Evolutionary conservation across 2,888 invertebrate species (phyloP), one percentile per base, ranked within the genome.

Genomic region (Thereva unica): DNA sequence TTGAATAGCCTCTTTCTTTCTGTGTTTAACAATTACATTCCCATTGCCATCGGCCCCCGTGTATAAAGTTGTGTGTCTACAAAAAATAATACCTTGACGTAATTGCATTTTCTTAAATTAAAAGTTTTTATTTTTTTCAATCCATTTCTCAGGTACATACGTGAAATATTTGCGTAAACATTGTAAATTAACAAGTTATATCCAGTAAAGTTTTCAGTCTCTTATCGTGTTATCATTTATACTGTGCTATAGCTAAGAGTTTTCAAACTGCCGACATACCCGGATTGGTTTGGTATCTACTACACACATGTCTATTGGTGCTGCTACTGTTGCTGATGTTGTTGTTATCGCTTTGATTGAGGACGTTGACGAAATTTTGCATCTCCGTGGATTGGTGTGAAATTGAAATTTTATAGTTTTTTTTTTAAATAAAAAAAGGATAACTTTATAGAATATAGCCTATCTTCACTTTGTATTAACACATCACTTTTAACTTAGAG

Each of bases 281-380:
- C 49, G 56, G 40, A 63, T 66, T 68, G 64, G 45, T 66, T 57
- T 70, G 71, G 66, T 68, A 70, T 63, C 68, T 67, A 59, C 68
- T 67, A 59, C 67, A 70, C 38, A 56, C 37, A 10, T 67, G 67
- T 59, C 68, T 68, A 37, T 68, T 67, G 41, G 66, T 64, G 47
- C 70, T 69, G 66, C 67, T 69, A 66, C 61, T 68, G 64, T 63
- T 67, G 10, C 67, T 53, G 37, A 65, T 50, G 64, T 70, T 70
- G 34, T 68, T 67, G 41, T 67, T 64, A 47, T 71, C 70, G 66
- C 67, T 69, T 67, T 64, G 70, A 66, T 63, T 67, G 10, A 68
- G 59, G 37, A 67, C 50, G 64, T 70, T 70, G n/a, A 49, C 45
- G 59, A 67, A 68, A 63, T 67, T 66, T 52, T 68, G 67, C 70